Evolutionary conservation across 2,888 invertebrate species (phyloP).

Genomic region (Copidosoma aretas): DNA sequence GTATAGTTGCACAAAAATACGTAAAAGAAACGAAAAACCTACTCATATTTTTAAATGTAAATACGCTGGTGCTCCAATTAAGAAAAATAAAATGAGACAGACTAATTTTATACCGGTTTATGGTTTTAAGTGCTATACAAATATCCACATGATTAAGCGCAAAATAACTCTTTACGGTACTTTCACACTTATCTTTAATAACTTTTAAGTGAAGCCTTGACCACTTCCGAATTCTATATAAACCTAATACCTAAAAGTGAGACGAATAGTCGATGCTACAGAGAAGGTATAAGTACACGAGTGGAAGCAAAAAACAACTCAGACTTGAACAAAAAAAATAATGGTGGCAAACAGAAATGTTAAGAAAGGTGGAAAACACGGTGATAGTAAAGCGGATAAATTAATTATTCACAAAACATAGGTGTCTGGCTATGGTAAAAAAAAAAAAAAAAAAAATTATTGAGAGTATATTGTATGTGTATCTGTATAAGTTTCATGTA

Average conservation of each 20-base stretch:
- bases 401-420: conserved; percentile 27
- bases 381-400: not conserved
- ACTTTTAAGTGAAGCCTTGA: conserved; percentile 40
- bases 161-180: conserved; percentile 24
- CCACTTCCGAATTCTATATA: conserved; percentile 37
- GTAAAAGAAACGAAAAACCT: no score
- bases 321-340: not conserved
- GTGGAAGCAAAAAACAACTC: not conserved
- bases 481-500: conserved; percentile 30
- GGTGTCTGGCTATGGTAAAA: conserved; percentile 27
- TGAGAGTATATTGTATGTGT: conserved; percentile 38
- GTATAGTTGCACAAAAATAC: no score
- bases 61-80: not conserved
- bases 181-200: conserved; percentile 29
- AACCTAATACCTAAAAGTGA: conserved; percentile 14
- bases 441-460: conserved; percentile 12
- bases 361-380: not conserved
- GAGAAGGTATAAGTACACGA: not conserved
- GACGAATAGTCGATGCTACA: not conserved
- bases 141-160: conserved; percentile 9
- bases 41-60: no score
- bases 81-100: conserved; percentile 10
- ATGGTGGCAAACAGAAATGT: not conserved
- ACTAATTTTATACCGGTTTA: no score
- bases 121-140: not conserved